Base-by-base conservation (phyloP, 2,888 invertebrate genomes). In the Cloeon dipterum region DNA sequence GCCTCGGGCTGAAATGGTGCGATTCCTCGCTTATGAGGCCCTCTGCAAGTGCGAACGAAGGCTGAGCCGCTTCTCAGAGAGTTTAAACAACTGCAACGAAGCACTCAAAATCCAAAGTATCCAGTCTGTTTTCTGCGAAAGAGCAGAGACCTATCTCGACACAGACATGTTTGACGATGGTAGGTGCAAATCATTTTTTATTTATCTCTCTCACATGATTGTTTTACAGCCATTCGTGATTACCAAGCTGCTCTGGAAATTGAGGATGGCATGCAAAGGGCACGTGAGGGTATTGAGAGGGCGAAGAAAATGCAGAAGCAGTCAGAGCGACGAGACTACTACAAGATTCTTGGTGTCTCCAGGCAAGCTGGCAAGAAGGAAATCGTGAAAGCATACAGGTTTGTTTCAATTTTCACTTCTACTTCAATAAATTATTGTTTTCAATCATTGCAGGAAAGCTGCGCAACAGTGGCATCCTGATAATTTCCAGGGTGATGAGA, bases 401-500 rank as follows among this genome's bases (percentile, higher is more conserved):
- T 64, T 47, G 44, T 62, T 35, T 17, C 16, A 17, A 17, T 17
- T 56, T 10, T 23, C 23, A 23, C n/a, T 45, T 66, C 62, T 62
- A 8, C n/a, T 4, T 13, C 35, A n/a, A n/a, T n/a, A 14, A 21
- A 8, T n/a, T n/a, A n/a, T n/a, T n/a, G n/a, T n/a, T n/a, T n/a
- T n/a, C 41, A 11, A 8, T 34, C 8, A 23, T 40, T 66, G 58
- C 49, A 55, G 96, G 45, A 89, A 88, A 62, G 72, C 86, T 36
- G 98, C 98, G 11, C 88, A 89, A 58, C 82, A 93, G 57, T 99
- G 96, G 94, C 98, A 98, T 62, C 98, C 98, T 0, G 98, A 98
- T 59, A 89, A 82, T 59, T 94, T 75, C 58, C 68, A 67, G 37
- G 68, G 66, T 35, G 78, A 73, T n/a, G 86, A 88, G 54, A 94